Evolutionary conservation across 2,888 invertebrate species (phyloP).

Genomic region (Minunthozetes semirufus): DNA sequence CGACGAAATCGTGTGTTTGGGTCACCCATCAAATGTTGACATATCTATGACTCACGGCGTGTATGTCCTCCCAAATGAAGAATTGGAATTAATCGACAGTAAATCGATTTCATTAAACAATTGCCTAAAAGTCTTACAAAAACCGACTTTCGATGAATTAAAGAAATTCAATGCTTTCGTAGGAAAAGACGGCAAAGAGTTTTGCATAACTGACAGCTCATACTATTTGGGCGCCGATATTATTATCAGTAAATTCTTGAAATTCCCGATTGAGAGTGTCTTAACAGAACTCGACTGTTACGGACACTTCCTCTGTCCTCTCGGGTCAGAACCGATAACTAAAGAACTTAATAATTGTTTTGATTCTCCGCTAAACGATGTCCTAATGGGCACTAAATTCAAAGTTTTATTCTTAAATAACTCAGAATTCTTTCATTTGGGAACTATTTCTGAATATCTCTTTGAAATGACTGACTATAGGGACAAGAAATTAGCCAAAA

Average conservation of each 20-base stretch:
- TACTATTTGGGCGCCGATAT: conserved; percentile 18
- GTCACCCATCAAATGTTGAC: not conserved
- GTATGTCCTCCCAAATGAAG: not conserved
- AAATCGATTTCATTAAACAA: not conserved
- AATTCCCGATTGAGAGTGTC: not conserved
- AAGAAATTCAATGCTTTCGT: not conserved
- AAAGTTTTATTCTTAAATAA: conserved; percentile 4
- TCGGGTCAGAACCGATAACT: not conserved
- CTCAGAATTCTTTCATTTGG: conserved; percentile 23
- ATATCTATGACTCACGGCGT: conserved; percentile 15
- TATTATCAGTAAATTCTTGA: not conserved
- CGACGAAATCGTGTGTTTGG: conserved; percentile 3
- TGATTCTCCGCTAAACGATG: not conserved
- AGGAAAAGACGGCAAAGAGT: not conserved
- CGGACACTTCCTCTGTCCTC: conserved; percentile 26
- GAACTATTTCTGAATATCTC: conserved; percentile 12
- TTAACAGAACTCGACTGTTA: conserved; percentile 2
- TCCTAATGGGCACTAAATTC: not conserved
- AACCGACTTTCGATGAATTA: conserved; percentile 18
- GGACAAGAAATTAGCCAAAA: not conserved
- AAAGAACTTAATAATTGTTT: not conserved
- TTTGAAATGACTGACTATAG: conserved; percentile 3
- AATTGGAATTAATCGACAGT: not conserved
- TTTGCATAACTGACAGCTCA: conserved; percentile 26
- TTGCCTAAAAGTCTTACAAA: conserved; percentile 19